Evolutionary conservation across 2,113 vertebrate species (phyloP).

Genomic region (Hucho hucho): DNA sequence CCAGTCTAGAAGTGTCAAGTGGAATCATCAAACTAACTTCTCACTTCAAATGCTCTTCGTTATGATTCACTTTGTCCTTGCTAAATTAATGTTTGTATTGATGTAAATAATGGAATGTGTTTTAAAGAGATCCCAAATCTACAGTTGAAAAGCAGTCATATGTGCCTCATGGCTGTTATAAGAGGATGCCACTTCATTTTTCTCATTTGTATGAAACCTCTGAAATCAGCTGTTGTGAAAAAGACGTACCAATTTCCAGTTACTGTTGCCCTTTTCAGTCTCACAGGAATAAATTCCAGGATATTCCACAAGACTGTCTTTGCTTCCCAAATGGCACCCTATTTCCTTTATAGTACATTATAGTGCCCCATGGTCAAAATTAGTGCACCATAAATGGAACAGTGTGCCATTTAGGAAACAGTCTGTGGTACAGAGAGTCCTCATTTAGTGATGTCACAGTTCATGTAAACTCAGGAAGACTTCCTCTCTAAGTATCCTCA

Average conservation of each 20-base stretch:
- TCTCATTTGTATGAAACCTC: not conserved
- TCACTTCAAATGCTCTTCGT: not conserved
- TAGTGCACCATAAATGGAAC: too few relatives aligned
- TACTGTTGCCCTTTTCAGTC: not conserved
- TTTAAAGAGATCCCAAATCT: not conserved
- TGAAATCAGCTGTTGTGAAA: not conserved
- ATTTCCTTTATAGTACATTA: not conserved
- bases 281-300: not conserved
- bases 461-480: constrained; percentile 3
- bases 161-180: too few relatives aligned
- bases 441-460: constrained; percentile 6
- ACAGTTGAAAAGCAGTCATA: not conserved
- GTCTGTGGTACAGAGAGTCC: not conserved
- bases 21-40: not conserved
- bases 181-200: not conserved
- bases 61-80: not conserved
- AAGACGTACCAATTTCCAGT: not conserved
- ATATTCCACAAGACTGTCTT: not conserved
- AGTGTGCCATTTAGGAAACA: too few relatives aligned
- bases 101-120: not conserved
- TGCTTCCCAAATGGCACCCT: not conserved
- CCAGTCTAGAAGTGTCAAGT: not conserved
- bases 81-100: not conserved
- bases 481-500: constrained; percentile 1
- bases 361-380: too few relatives aligned